A percentile compares a stretch with the other conserved stretches of the same genome.
Conservation (phyloP, 92 coral and sea anemone species). For the Porites lobata region DNA sequence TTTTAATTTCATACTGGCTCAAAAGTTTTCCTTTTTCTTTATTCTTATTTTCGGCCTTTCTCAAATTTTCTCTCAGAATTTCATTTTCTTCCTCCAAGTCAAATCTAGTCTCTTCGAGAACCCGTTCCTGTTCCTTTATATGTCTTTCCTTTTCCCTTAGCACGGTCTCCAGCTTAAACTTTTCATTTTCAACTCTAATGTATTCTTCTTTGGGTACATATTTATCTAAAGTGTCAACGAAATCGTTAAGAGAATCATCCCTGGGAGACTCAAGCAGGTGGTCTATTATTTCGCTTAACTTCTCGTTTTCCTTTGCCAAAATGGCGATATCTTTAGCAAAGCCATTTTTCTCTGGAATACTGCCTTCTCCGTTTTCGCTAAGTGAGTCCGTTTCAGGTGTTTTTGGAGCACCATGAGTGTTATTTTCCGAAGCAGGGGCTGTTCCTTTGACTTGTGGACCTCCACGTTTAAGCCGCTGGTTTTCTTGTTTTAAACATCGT, state of each 20-base stretch:
- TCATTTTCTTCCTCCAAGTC: constrained; percentile 80
- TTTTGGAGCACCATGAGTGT: background rate
- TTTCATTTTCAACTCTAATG: constrained; percentile 78
- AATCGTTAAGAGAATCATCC: constrained; percentile 63
- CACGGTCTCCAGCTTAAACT: constrained; percentile 67
- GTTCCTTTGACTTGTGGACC: constrained; percentile 38
- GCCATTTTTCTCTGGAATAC: constrained; percentile 48
- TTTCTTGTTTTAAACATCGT: constrained; percentile 52
- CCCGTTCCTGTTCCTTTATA: constrained; percentile 75
- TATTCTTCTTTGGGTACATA: constrained; percentile 86
- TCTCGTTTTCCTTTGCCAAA: constrained; percentile 86
- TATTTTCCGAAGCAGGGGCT: constrained; percentile 5
- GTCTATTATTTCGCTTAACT: constrained; percentile 86
- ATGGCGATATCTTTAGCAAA: constrained; percentile 81
- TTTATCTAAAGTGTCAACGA: constrained; percentile 74
- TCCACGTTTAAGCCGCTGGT: constrained; percentile 45
- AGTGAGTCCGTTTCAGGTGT: background rate
- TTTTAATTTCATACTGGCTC: constrained; percentile 73
- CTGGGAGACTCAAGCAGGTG: constrained; percentile 73
- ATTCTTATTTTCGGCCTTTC: constrained; percentile 71
- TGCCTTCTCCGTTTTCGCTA: background rate
- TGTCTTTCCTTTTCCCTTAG: constrained; percentile 79
- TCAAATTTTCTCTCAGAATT: constrained; percentile 62
- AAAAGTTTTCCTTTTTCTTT: constrained; percentile 70
- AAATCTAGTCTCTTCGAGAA: constrained; percentile 71